A percentile compares a stretch with the other conserved stretches of the same genome.
Evolutionary conservation across 1,140 invertebrate genomes (phyloP).

Genomic region (Cylas formicarius): DNA sequence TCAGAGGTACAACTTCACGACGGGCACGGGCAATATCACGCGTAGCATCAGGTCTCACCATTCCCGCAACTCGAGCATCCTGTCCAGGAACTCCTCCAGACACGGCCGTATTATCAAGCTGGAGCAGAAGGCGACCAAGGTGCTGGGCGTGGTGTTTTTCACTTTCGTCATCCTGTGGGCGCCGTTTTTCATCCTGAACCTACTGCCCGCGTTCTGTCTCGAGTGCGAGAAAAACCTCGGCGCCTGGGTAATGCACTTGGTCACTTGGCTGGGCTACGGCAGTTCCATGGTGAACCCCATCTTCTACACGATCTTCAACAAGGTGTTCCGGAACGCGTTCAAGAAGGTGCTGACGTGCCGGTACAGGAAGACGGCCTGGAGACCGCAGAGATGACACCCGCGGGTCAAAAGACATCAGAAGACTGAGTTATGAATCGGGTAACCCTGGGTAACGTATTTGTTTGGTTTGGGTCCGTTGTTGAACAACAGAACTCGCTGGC

Average conservation of each 20-base stretch:
- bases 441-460: too few species aligned
- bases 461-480: too few species aligned
- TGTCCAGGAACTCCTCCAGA: conserved; percentile 68
- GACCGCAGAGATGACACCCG: conserved; percentile 40
- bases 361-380: conserved; percentile 57
- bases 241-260: conserved; percentile 73
- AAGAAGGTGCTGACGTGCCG: conserved; percentile 78
- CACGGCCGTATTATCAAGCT: conserved; percentile 73
- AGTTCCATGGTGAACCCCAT: conserved; percentile 92
- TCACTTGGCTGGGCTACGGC: conserved; percentile 87
- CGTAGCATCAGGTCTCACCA: conserved; percentile 53
- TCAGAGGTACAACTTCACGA: conserved; percentile 51
- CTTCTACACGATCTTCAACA: conserved; percentile 93
- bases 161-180: conserved; percentile 91
- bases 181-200: conserved; percentile 85
- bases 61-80: conserved; percentile 68
- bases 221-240: conserved; percentile 68
- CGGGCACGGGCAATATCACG: conserved; percentile 29
- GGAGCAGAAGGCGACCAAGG: conserved; percentile 92
- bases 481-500: too few species aligned
- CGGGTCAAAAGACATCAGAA: conserved; percentile 23
- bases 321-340: conserved; percentile 85
- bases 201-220: conserved; percentile 69
- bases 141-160: conserved; percentile 86
- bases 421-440: too few species aligned